Conservation (phyloP, 2,797 vertebrate genomes). For the Gallinago solitaria region DNA sequence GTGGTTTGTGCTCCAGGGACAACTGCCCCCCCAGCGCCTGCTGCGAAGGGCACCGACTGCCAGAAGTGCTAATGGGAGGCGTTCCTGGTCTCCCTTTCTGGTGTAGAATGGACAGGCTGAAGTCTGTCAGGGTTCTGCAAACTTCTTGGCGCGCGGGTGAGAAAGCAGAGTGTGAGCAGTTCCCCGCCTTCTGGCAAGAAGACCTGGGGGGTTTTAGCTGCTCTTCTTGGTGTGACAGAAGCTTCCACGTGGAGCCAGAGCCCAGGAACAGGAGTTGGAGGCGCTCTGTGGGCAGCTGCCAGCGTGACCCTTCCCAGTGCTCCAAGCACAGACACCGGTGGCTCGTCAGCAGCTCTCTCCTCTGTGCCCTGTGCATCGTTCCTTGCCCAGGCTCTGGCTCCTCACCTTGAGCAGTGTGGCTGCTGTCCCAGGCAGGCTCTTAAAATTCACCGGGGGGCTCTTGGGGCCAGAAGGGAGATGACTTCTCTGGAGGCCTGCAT, state of each 20-base stretch:
- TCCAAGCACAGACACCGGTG: background rate
- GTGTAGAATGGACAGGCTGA: background rate
- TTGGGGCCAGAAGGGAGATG: background rate
- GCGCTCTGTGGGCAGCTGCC: background rate
- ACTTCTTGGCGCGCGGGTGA: background rate
- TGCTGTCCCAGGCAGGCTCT: background rate
- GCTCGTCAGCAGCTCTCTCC: background rate
- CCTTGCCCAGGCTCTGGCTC: accelerated
- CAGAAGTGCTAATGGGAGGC: background rate
- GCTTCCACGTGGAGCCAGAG: background rate
- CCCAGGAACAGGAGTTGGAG: background rate
- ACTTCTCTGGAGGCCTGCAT: background rate
- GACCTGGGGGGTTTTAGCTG: background rate
- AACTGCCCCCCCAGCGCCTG: too few species aligned
- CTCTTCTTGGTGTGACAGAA: background rate
- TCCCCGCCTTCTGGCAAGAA: background rate
- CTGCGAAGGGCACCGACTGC: background rate
- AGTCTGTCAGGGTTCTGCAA: background rate
- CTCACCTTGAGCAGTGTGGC: accelerated
- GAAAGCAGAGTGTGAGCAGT: background rate
- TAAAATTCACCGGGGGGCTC: background rate
- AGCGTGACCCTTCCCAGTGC: background rate
- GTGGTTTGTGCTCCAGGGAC: background rate
- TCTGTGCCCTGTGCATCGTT: accelerated
- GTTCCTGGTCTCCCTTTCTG: background rate